Base-by-base conservation (phyloP, 2,888 invertebrate genomes). In the Coremacera marginata region DNA sequence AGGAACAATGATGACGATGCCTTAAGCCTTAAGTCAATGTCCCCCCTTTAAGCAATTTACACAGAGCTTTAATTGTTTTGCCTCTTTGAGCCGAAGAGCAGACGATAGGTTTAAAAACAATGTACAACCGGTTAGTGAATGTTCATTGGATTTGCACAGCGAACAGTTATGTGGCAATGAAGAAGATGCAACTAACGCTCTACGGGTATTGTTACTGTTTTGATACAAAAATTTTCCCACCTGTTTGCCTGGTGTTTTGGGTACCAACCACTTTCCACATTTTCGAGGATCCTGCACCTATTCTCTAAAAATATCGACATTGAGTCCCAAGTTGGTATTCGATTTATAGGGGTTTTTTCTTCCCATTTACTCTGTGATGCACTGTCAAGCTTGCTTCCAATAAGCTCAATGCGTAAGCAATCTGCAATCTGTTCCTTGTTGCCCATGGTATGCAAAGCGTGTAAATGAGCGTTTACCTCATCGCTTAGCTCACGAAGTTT, bases 11-110 rank as follows among this genome's bases (percentile, higher is more conserved):
- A 27, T 74, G 77, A 71, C 79, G 81, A 7, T 49, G 51, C 51
- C 71, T 68, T 79, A 81, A 19, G 73, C 76, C 19, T 76, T 70
- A 27, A 79, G n/a, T 9, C 62, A 44, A 68, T 80, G 79, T 1
- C 80, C 80, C 14, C 75, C 75, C 19, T 70, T 73, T 52, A 80
- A 65, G 25, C 81, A 81, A 73, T 82, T 82, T 1, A 80, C 22
- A n/a, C 81, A 82, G 27, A 82, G 52, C 1, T 76, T 49, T 27
- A 79, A 31, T 14, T 22, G 65, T 34, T 75, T 79, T 4, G 52
- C 77, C 73, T 80, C 77, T 37, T 75, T 67, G 31, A 65, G 77
- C 9, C 79, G 72, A n/a, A 70, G 0, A 5, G 52, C 5, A 7
- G 80, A 73, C 3, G 73, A 62, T 31, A 77, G 37, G 70, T 51